phyloP scores from a whole-genome alignment of 2,113 vertebrate species.

The Gorsachius goisagi region DNA sequence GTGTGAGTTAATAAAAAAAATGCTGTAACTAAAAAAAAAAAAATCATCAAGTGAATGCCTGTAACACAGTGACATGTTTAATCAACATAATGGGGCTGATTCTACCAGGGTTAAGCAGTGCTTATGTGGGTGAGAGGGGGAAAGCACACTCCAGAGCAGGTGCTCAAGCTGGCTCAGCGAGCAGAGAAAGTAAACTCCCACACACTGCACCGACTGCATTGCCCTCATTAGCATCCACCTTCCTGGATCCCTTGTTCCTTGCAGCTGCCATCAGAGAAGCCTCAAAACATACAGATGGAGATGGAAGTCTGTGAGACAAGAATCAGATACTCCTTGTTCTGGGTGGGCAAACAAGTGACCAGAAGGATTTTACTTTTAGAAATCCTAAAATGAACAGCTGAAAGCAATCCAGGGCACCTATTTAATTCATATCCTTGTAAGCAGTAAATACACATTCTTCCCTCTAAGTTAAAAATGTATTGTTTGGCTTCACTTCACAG shows the following conservation, averaged over 20 bases:
- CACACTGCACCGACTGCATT: background rate
- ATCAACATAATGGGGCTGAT: constrained; percentile 67
- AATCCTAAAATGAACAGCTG: background rate
- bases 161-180: constrained; percentile 35
- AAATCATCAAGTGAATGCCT: constrained; percentile 29
- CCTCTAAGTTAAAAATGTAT: background rate
- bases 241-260: background rate
- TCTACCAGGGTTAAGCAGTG: constrained; percentile 58
- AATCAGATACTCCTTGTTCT: background rate
- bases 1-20: constrained; percentile 22
- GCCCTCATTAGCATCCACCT: background rate
- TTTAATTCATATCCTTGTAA: background rate
- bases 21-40: background rate
- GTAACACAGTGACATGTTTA: constrained; percentile 50
- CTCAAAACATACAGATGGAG: background rate
- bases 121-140: constrained; percentile 39
- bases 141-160: constrained; percentile 48
- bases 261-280: background rate
- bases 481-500: background rate
- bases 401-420: background rate
- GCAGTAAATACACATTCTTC: background rate
- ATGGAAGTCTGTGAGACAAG: background rate
- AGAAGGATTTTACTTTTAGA: background rate
- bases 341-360: background rate
- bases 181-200: background rate